These are phyloP conservation scores for Pimephales promelas DNA, from an alignment of 2,113 vertebrate species.

Conservation along the genomic window DNA sequence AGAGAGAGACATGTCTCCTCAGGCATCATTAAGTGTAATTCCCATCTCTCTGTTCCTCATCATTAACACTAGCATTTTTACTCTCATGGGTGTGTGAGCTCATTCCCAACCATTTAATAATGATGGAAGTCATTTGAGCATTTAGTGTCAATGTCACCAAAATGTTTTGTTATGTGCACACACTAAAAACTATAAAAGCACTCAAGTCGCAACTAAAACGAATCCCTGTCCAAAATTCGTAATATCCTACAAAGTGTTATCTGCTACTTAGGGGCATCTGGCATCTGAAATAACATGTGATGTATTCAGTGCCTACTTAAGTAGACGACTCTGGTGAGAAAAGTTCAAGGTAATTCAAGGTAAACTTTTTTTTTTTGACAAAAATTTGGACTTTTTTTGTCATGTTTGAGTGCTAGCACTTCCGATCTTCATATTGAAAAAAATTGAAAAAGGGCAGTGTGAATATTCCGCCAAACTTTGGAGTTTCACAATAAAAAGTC, in stretches of 20 bases:
- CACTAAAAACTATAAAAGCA: slow-evolving; percentile 29
- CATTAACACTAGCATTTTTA: slow-evolving; percentile 98
- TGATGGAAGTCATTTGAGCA: slow-evolving; percentile 74
- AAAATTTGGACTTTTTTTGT: no score
- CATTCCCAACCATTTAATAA: slow-evolving; percentile 67
- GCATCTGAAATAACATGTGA: not conserved
- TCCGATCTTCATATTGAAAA: not conserved
- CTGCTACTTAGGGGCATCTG: no score
- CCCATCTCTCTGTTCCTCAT: slow-evolving; percentile 88
- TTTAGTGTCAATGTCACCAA: slow-evolving; percentile 60
- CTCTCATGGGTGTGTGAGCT: slow-evolving; percentile 82
- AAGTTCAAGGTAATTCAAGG: no score
- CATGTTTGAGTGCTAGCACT: not conserved
- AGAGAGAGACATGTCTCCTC: slow-evolving; percentile 76
- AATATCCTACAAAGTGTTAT: not conserved
- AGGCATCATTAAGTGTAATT: slow-evolving; percentile 97
- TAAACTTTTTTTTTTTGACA: no score
- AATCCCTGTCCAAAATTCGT: not conserved
- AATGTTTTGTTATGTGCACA: slow-evolving; percentile 5
- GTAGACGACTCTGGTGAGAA: no score
- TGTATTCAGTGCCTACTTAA: no score
- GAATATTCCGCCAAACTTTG: not conserved
- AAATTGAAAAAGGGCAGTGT: not conserved
- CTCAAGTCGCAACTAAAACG: not conserved
- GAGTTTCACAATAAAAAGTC: not conserved